Conservation (phyloP, 2,797 vertebrate genomes). For the Gallirallus australis region DNA sequence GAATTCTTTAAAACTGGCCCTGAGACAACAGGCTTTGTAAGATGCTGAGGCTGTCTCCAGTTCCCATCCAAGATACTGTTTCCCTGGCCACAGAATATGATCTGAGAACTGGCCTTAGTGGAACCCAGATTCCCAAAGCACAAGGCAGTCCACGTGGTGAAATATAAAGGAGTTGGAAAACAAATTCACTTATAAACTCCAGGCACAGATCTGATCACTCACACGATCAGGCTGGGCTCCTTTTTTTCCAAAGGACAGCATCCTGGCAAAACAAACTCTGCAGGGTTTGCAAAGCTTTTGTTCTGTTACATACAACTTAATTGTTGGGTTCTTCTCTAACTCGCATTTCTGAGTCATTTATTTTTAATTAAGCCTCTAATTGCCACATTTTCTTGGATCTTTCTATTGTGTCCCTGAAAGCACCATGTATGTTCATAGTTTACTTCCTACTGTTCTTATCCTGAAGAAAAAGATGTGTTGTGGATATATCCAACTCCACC, state of each 20-base stretch:
- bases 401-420: neutral
- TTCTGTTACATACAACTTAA: constrained; percentile 23
- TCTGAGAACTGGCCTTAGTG: neutral
- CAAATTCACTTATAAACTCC: neutral
- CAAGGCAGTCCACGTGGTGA: neutral
- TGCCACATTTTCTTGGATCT: constrained; percentile 10
- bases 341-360: constrained; percentile 7
- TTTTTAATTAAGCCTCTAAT: constrained; percentile 3
- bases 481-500: neutral
- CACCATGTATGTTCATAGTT: neutral
- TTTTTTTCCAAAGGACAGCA: neutral
- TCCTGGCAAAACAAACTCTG: constrained; percentile 4
- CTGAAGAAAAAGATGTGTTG: neutral
- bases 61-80: neutral
- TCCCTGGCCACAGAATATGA: neutral
- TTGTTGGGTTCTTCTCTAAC: constrained; percentile 13
- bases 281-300: neutral
- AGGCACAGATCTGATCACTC: neutral
- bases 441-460: neutral
- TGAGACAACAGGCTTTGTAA: neutral
- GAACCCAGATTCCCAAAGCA: neutral
- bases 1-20: neutral
- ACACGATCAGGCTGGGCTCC: neutral
- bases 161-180: neutral
- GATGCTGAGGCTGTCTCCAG: neutral